Evolutionary conservation across 2,888 invertebrate species (phyloP).

Genomic region (Metellina segmentata): DNA sequence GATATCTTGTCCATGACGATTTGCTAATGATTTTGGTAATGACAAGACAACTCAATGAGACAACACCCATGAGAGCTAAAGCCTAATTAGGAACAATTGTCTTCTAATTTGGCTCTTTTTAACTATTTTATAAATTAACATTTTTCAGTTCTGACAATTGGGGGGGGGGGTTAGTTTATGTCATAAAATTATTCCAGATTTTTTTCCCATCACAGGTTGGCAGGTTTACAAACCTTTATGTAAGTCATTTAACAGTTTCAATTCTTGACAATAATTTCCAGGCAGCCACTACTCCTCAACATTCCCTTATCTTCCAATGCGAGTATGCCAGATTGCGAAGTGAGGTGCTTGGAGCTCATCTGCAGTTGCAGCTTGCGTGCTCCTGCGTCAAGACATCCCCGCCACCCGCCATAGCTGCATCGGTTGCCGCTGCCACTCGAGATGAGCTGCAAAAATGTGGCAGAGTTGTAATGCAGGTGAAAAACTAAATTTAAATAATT

Average conservation of each 20-base stretch:
- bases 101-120: too few relatives aligned
- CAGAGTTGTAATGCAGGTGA: slow-evolving; percentile 88
- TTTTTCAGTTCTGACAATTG: too few relatives aligned
- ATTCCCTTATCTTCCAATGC: slow-evolving; percentile 87
- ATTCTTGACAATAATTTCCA: slow-evolving; percentile 78
- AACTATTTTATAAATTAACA: too few relatives aligned
- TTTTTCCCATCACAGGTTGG: background rate
- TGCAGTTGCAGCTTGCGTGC: slow-evolving; percentile 87
- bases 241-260: background rate
- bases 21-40: too few relatives aligned
- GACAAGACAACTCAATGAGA: too few relatives aligned
- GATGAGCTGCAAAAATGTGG: slow-evolving; percentile 90
- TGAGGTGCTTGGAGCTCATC: slow-evolving; percentile 86
- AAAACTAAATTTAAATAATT: too few relatives aligned
- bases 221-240: background rate
- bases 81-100: too few relatives aligned
- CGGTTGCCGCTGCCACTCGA: slow-evolving; percentile 86
- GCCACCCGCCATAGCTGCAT: slow-evolving; percentile 94
- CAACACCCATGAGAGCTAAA: too few relatives aligned
- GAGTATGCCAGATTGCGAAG: slow-evolving; percentile 89
- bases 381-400: slow-evolving; percentile 92
- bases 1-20: too few relatives aligned
- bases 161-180: too few relatives aligned
- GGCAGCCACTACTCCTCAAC: slow-evolving; percentile 86
- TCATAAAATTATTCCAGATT: background rate